A percentile compares a stretch with the other conserved stretches of the same genome.
Conservation (phyloP, 2,797 vertebrate species). For the Protosalanx chinensis region DNA sequence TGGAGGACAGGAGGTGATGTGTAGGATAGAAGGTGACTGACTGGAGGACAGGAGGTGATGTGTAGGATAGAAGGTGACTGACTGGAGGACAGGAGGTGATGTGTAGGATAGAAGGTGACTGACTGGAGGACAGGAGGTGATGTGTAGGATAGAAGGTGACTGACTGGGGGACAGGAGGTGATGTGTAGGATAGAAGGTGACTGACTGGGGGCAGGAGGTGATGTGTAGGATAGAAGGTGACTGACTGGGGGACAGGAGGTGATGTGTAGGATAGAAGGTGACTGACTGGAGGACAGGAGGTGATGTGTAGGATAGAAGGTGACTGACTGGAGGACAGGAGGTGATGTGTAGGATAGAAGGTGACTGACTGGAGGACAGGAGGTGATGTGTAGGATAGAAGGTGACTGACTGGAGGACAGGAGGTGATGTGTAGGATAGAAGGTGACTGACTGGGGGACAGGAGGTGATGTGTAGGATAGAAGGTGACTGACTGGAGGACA, state of each 20-base stretch:
- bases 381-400: neutral
- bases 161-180: too few relatives aligned
- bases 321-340: constrained; percentile 84
- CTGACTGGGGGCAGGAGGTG: too few relatives aligned
- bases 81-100: constrained; percentile 77
- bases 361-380: too few relatives aligned
- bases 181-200: too few relatives aligned
- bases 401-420: constrained; percentile 84
- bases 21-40: constrained; percentile 64
- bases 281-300: too few relatives aligned
- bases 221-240: too few relatives aligned
- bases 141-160: too few relatives aligned
- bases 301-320: neutral
- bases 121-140: constrained; percentile 78
- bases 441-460: too few relatives aligned
- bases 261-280: too few relatives aligned
- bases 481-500: constrained; percentile 84
- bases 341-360: too few relatives aligned
- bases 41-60: constrained; percentile 73
- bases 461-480: neutral
- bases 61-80: constrained; percentile 54
- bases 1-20: constrained; percentile 72
- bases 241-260: too few relatives aligned
- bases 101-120: neutral
- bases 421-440: too few relatives aligned